Percentiles rank a stretch among this genome's conserved stretches.
phyloP scores from a whole-genome alignment of 1,140 invertebrate species.

The Ridgeia piscesae region DNA sequence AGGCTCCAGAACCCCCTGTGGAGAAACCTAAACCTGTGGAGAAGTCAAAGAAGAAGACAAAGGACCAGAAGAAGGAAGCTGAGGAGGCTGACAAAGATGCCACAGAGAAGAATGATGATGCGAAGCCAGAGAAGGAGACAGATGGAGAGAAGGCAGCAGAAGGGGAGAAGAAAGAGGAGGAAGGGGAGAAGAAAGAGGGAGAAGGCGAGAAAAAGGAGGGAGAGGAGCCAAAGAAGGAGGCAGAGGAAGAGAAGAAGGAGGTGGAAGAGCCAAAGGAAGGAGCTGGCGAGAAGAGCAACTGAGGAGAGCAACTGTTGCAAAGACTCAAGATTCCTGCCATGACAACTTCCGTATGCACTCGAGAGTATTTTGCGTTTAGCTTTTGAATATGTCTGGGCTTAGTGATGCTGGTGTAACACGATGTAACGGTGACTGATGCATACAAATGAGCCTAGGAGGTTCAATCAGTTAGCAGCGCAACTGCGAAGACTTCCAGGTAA shows the following conservation, averaged over 20 bases:
- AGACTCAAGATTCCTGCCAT: background rate
- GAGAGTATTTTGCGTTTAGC: background rate
- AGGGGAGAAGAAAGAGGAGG: background rate
- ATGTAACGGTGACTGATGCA: background rate
- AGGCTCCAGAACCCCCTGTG: conserved; percentile 5
- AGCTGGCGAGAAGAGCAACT: background rate
- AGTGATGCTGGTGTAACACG: background rate
- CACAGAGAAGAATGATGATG: background rate
- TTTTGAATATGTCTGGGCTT: background rate
- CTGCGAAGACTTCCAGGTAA: background rate
- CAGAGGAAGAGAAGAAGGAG: background rate
- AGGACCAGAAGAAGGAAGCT: conserved; percentile 15
- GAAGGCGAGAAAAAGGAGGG: background rate
- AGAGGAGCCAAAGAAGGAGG: background rate
- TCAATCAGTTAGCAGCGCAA: background rate
- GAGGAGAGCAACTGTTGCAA: background rate
- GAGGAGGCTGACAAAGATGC: background rate
- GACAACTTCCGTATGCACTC: background rate
- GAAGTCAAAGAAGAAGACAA: conserved; percentile 7
- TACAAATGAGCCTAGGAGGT: background rate
- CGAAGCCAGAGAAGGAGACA: background rate
- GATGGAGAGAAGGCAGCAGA: background rate
- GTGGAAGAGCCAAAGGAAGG: background rate
- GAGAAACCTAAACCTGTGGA: conserved; percentile 1
- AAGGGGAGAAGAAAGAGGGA: background rate